Evolutionary conservation across 2,888 invertebrate species (phyloP).

Genomic region (Cataglyphis rosenhaueri): DNA sequence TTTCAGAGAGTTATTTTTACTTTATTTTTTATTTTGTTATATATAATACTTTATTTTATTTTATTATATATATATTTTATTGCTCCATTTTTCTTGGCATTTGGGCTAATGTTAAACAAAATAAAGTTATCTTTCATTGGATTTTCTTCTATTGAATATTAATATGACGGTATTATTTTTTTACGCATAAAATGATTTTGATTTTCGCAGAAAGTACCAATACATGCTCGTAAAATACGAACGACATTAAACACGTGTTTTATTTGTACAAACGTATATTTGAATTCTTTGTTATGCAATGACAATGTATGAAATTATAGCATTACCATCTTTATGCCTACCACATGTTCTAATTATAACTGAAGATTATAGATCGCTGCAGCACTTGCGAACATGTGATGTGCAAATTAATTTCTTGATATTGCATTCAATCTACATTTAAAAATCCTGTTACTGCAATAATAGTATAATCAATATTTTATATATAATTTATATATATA

Average conservation of each 20-base stretch:
- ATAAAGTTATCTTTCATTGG: neutral
- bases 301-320: slow-evolving; percentile 24
- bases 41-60: neutral
- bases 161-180: neutral
- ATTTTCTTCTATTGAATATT: neutral
- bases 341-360: slow-evolving; percentile 49
- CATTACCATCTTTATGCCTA: slow-evolving; percentile 36
- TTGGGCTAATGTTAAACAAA: neutral
- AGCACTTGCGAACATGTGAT: neutral
- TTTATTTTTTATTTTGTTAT: neutral
- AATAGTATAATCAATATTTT: neutral
- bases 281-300: slow-evolving; percentile 18
- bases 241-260: neutral
- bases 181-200: neutral
- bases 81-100: neutral
- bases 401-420: neutral
- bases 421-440: neutral
- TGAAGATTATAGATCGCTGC: slow-evolving; percentile 16
- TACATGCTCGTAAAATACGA: neutral
- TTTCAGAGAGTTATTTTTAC: neutral
- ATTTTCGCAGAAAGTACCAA: neutral
- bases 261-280: slow-evolving; percentile 6
- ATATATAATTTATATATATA: slow-evolving; percentile 1
- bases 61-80: neutral
- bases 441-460: neutral